Percentiles rank a stretch among this genome's conserved stretches.
Evolutionary conservation across 2,888 invertebrate genomes (phyloP).

Genomic region (Acanthosepion esculentum): DNA sequence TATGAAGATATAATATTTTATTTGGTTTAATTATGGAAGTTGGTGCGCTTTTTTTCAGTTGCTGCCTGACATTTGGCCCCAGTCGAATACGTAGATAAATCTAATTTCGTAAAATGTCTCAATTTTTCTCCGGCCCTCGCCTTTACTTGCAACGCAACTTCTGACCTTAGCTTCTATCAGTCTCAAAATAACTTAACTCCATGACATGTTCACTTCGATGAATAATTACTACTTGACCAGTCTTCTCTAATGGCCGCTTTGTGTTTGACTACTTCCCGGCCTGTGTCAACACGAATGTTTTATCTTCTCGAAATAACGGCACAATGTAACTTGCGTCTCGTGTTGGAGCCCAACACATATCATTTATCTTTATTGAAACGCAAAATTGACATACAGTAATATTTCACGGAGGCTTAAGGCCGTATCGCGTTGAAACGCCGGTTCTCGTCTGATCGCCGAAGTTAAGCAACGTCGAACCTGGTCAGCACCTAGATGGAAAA

Average conservation of each 20-base stretch:
- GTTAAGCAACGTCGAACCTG: too few relatives aligned
- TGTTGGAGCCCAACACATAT: neutral
- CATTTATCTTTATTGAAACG: neutral
- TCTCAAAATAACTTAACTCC: too few relatives aligned
- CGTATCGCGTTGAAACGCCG: too few relatives aligned
- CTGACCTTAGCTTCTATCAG: too few relatives aligned
- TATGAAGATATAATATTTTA: too few relatives aligned
- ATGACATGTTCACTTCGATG: neutral
- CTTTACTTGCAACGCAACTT: neutral
- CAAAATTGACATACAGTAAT: neutral
- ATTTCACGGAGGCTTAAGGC: too few relatives aligned
- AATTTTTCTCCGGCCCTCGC: neutral
- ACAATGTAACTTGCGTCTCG: neutral
- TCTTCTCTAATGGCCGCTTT: neutral
- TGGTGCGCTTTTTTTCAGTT: too few relatives aligned
- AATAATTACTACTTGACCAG: neutral
- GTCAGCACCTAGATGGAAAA: too few relatives aligned
- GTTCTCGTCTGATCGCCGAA: too few relatives aligned
- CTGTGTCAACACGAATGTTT: neutral
- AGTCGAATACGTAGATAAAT: neutral
- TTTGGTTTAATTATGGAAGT: too few relatives aligned
- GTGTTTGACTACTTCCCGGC: neutral
- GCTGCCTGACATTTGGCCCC: too few relatives aligned
- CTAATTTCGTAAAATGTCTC: neutral
- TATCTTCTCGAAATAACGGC: neutral